Conservation (phyloP, 2,797 vertebrate species). For the Hydrocynus forskahlii region DNA sequence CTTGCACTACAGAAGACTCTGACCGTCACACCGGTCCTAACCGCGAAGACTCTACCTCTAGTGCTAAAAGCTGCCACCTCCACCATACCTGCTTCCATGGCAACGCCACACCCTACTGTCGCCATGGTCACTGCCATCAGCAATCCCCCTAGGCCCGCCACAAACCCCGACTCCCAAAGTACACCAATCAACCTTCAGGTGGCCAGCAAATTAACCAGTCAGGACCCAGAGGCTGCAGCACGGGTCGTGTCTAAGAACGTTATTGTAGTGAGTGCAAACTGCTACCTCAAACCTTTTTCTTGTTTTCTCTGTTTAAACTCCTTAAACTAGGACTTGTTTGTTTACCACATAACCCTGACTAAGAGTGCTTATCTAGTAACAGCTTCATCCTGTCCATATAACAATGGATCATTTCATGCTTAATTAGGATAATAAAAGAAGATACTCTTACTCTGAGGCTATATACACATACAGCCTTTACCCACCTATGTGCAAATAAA, state of each 20-base stretch:
- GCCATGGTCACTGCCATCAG: slow-evolving; percentile 97
- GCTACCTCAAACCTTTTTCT: not conserved
- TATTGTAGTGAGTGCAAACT: slow-evolving; percentile 73
- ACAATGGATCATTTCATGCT: too few relatives aligned
- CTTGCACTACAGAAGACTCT: slow-evolving; percentile 82
- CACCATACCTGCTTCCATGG: slow-evolving; percentile 87
- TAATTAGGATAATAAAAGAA: not conserved
- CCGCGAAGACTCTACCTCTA: slow-evolving; percentile 98
- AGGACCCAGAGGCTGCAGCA: slow-evolving; percentile 86
- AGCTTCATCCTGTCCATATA: not conserved
- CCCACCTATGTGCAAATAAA: not conserved
- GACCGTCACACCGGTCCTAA: slow-evolving; percentile 94
- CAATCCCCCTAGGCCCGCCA: slow-evolving; percentile 82
- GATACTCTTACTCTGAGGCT: not conserved
- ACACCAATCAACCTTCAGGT: slow-evolving; percentile 95
- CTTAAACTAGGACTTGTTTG: not conserved
- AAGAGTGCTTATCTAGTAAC: not conserved
- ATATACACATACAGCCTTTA: not conserved
- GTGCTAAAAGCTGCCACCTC: slow-evolving; percentile 96
- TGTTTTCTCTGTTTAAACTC: slow-evolving; percentile 5
- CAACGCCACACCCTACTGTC: slow-evolving; percentile 91
- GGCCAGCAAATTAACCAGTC: slow-evolving; percentile 89
- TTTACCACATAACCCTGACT: not conserved
- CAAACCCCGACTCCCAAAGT: slow-evolving; percentile 89
- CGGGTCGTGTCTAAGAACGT: slow-evolving; percentile 86